These are phyloP conservation scores for Panopea generosa DNA, from an alignment of 2,888 invertebrate genomes.

Conservation along the genomic window DNA sequence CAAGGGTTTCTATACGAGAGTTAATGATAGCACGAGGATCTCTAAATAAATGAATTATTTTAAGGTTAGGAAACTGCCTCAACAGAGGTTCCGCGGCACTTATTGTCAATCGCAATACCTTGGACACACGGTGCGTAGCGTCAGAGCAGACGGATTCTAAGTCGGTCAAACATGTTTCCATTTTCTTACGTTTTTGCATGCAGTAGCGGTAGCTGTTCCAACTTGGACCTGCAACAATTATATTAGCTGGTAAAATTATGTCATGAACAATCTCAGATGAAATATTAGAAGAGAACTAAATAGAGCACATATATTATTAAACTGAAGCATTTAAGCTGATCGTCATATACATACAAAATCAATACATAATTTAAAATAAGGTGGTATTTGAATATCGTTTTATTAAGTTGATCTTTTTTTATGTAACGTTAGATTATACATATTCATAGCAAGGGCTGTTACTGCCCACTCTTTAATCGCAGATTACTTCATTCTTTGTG, in stretches of 20 bases:
- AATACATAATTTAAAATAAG: no score
- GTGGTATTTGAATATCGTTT: no score
- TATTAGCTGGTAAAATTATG: not conserved
- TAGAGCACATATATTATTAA: no score
- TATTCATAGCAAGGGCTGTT: no score
- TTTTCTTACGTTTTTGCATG: conserved; percentile 5
- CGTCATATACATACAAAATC: no score
- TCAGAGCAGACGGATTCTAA: conserved; percentile 27
- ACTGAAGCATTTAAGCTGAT: no score
- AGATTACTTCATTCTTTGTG: no score
- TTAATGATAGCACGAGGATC: conserved; percentile 58
- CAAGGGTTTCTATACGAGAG: conserved; percentile 44
- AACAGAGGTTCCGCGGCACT: conserved; percentile 27
- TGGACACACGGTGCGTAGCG: conserved; percentile 34
- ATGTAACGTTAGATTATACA: no score
- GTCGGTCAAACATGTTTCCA: conserved; percentile 29
- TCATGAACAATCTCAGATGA: not conserved
- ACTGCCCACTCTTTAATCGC: no score
- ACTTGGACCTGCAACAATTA: conserved; percentile 39
- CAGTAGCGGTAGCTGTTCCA: conserved; percentile 47
- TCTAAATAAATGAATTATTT: conserved; percentile 51
- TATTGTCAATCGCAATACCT: conserved; percentile 47
- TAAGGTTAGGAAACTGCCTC: conserved; percentile 29
- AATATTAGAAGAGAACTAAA: not conserved
- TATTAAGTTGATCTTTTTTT: no score